Evolutionary conservation across 2,888 invertebrate genomes (phyloP), one percentile per base, ranked within the genome.

Genomic region (Smittia sp.): DNA sequence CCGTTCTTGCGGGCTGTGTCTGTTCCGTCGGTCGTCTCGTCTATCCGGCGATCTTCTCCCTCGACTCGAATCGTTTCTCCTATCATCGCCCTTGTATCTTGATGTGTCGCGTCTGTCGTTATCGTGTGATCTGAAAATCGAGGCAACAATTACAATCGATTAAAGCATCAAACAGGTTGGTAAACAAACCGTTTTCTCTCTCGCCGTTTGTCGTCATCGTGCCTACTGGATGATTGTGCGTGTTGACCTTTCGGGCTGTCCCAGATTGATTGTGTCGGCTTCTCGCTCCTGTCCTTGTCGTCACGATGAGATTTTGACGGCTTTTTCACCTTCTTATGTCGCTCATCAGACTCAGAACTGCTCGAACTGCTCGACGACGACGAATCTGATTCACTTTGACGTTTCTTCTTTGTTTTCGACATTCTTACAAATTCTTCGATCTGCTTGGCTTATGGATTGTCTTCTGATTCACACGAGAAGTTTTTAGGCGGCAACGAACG

Each of bases 261-360:
- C 75, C 75, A 75, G 67, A 74, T 75, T 22, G 75, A 74, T 46
- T 58, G 58, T 22, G 18, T n/a, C 13, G 58, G 22, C 22, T 58
- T 58, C 6, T 22, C 22, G 9, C 22, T 22, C 18, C 22, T 58
- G 2, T 4, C 18, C 4, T 15, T 46, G 52, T 70, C 2, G 38
- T 38, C 32, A 2, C 38, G 13, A 1, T 70, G 1, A n/a, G 25
- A 58, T 20, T 72, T 69, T n/a, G 15, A 6, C 1, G 15, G 1
- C 7, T 69, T 32, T 67, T 38, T 66, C 1, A 9, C 15, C 11
- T 52, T 58, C 58, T 58, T 58, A 13, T 58, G 6, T 58, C 22
- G 18, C 6, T 58, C 58, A 1, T 58, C 65, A 38, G 67, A 67
- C 7, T 38, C n/a, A 67, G 67, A 67, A 15, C 67, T 67, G 22